Base-by-base conservation (phyloP, 2,113 vertebrate genomes). In the Oreotrochilus melanogaster region DNA sequence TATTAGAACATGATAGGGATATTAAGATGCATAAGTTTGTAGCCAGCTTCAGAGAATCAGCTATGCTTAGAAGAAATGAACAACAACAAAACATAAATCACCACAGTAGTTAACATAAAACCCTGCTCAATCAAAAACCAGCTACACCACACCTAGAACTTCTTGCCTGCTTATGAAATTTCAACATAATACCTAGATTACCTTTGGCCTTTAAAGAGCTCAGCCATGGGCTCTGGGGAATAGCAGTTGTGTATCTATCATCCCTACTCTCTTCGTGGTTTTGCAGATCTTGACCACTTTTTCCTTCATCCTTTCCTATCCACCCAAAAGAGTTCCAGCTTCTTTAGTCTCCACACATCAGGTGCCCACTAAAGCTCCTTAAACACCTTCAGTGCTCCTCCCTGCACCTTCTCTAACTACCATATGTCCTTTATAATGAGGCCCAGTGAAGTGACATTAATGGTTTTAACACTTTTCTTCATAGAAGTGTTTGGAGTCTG, bases 1-100 rank as follows among this genome's bases (percentile, higher is more conserved):
- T 1, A 47, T 28, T 33, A 35, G 14, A 72, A 50, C 5, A 27
- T 0, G 2, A 19, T 4, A 72, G 43, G 0, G 1, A 43, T 22
- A 30, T 9, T 17, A 3, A 45, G 3, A 11, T 17, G 1, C 9
- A 30, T 7, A n/a, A 9, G 11, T 22, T 88, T 53, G 18, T 3
- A 69, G 30, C 3, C 4, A 4, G 25, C 31, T 64, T 22, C 4
- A 50, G 9, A 14, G 9, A 75, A 9, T 6, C 18, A 25, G 10
- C 3, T 37, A 28, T 64, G 2, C 0, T 0, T 1, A 39, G 7
- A 14, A 67, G 9, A 60, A 78, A 23, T 3, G 35, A 83, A 18
- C 1, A 1, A 21, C 18, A 23, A 16, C 1, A 1, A 74, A n/a
- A 11, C 21, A 16, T 37, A 43, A 70, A 4, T 4, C 56, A 73